These are phyloP conservation scores for Botrylloides violaceus DNA, from an alignment of 23 tunicate species.

Conservation along the genomic window DNA sequence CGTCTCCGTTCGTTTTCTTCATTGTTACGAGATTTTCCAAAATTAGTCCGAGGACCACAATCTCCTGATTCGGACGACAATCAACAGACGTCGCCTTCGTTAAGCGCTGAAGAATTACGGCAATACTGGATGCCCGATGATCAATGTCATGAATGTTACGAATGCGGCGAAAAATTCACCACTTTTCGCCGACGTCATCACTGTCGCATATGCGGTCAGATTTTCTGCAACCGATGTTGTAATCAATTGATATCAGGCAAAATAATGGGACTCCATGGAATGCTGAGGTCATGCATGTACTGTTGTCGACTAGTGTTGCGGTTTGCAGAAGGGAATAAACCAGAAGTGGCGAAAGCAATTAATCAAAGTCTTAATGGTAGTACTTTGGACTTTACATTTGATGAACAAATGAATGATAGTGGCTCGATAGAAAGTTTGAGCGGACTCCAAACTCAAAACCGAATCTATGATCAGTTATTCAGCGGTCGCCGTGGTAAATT, in stretches of 20 bases:
- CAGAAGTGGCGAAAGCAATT: not conserved
- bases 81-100: not conserved
- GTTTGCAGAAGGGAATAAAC: constrained; percentile 21
- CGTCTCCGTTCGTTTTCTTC: constrained; percentile 42
- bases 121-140: constrained; percentile 97
- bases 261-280: constrained; percentile 57
- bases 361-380: not conserved
- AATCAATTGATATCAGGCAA: constrained; percentile 55
- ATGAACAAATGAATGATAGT: not conserved
- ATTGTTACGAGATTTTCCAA: constrained; percentile 50
- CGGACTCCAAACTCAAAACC: not conserved
- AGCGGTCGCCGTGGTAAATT: not conserved
- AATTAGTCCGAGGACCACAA: constrained; percentile 17
- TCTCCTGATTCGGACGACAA: not conserved
- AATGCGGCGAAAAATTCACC: constrained; percentile 83
- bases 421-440: not conserved
- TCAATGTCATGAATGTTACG: constrained; percentile 89
- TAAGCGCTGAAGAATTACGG: constrained; percentile 17
- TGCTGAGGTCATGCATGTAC: constrained; percentile 84
- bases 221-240: constrained; percentile 94
- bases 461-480: not conserved
- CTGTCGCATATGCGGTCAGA: constrained; percentile 96
- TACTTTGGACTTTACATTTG: not conserved
- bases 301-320: constrained; percentile 47
- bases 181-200: constrained; percentile 95